Evolutionary conservation across 2,797 vertebrate genomes (phyloP).

Genomic region (Coregonus sp.): DNA sequence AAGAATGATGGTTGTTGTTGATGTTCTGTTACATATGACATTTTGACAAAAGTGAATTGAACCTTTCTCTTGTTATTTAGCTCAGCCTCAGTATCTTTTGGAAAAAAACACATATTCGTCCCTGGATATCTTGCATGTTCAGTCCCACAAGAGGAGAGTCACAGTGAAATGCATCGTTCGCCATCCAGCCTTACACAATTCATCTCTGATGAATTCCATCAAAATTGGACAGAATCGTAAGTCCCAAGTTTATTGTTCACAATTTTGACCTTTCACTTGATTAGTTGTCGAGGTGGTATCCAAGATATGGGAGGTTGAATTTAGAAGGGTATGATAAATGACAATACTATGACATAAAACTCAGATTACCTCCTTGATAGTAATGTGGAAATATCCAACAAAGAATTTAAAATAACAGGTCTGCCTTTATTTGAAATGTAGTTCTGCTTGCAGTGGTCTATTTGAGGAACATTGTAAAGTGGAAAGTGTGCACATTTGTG

Average conservation of each 20-base stretch:
- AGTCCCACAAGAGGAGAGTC: slow-evolving; percentile 24
- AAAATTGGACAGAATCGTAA: slow-evolving; percentile 60
- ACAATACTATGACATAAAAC: not conserved
- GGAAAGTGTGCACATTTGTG: slow-evolving; percentile 25
- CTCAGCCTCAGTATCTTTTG: not conserved
- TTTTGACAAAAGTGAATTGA: not conserved
- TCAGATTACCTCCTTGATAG: not conserved
- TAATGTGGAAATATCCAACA: not conserved
- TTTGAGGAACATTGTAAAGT: slow-evolving; percentile 52
- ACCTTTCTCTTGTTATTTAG: slow-evolving; percentile 47
- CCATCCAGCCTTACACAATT: slow-evolving; percentile 44
- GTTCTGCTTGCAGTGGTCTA: not conserved
- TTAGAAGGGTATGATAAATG: not conserved
- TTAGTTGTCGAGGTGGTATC: not conserved
- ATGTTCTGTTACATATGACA: not conserved
- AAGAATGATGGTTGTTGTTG: slow-evolving; percentile 2
- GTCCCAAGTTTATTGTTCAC: slow-evolving; percentile 42
- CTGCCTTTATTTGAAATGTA: not conserved
- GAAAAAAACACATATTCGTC: slow-evolving; percentile 47
- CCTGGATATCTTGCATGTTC: slow-evolving; percentile 35
- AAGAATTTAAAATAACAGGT: not conserved
- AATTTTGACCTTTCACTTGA: not conserved
- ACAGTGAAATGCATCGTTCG: slow-evolving; percentile 68
- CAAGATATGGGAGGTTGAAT: too few relatives aligned
- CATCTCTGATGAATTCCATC: slow-evolving; percentile 50